phyloP scores from a whole-genome alignment of 1,140 invertebrate genomes.

The Galendromus occidentalis region DNA sequence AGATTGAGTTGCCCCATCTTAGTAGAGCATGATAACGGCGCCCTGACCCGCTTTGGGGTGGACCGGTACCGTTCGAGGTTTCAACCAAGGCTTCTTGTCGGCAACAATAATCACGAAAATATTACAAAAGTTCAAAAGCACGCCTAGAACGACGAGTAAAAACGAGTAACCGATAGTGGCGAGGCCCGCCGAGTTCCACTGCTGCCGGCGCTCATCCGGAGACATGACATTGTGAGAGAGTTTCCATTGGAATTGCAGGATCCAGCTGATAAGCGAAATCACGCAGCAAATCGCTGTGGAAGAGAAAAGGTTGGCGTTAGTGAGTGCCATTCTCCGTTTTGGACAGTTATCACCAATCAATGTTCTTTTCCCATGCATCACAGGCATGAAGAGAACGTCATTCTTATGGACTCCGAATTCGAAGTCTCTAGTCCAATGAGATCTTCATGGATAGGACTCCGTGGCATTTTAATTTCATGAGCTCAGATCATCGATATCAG shows the following conservation, averaged over 20 bases:
- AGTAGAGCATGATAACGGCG: constrained; percentile 9
- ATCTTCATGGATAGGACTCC: no score
- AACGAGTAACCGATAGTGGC: constrained; percentile 4
- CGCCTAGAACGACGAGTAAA: not conserved
- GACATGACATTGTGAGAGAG: constrained; percentile 11
- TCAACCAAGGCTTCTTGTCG: constrained; percentile 3
- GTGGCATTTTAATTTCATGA: no score
- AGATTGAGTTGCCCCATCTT: not conserved
- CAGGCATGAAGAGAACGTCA: no score
- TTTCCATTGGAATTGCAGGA: not conserved
- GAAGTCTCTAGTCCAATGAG: no score
- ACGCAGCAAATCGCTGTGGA: not conserved
- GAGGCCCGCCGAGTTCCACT: constrained; percentile 1
- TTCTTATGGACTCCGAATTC: no score
- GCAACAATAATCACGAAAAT: not conserved
- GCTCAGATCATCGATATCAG: no score
- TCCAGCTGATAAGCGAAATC: not conserved
- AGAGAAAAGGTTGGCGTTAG: not conserved
- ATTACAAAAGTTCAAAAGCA: not conserved
- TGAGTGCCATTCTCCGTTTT: no score
- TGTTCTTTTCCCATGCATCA: no score
- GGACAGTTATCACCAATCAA: not conserved
- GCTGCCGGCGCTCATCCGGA: not conserved
- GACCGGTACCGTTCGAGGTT: not conserved
- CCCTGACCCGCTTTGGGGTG: not conserved